phyloP scores from a whole-genome alignment of 64 coral and sea anemone species.

The Porites lutea region DNA sequence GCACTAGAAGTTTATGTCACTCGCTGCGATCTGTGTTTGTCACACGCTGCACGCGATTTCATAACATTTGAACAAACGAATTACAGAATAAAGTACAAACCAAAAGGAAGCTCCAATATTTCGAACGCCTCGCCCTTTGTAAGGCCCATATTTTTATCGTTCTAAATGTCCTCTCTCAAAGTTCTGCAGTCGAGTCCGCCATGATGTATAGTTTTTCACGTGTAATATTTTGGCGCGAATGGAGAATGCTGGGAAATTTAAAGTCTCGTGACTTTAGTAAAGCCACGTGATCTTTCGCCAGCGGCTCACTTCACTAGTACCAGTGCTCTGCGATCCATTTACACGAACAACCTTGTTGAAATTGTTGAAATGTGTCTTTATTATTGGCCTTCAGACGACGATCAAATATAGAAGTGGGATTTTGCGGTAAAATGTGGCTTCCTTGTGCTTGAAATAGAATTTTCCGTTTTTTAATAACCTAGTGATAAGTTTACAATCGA shows the following conservation, averaged over 20 bases:
- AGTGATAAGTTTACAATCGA: neutral
- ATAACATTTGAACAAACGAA: neutral
- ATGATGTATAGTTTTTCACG: slow-evolving; percentile 83
- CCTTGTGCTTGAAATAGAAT: neutral
- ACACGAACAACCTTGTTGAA: neutral
- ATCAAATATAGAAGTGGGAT: neutral
- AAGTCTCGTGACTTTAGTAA: slow-evolving; percentile 67
- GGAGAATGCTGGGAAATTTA: slow-evolving; percentile 91
- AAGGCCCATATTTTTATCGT: slow-evolving; percentile 73
- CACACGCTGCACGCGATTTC: neutral
- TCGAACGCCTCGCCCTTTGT: slow-evolving; percentile 82
- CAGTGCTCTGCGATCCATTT: neutral
- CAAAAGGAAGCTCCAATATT: slow-evolving; percentile 85
- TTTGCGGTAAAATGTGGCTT: neutral
- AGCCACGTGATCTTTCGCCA: neutral
- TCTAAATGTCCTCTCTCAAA: slow-evolving; percentile 22
- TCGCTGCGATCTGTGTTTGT: neutral
- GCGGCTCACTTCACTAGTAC: slow-evolving; percentile 14
- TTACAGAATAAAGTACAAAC: slow-evolving; percentile 17
- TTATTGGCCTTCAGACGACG: neutral
- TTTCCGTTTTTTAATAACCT: neutral
- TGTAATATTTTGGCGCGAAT: slow-evolving; percentile 86
- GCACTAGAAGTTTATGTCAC: neutral
- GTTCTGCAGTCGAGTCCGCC: slow-evolving; percentile 60
- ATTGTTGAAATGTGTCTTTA: neutral